Conservation (phyloP, 1,140 invertebrate genomes). For the Sitodiplosis mosellana region DNA sequence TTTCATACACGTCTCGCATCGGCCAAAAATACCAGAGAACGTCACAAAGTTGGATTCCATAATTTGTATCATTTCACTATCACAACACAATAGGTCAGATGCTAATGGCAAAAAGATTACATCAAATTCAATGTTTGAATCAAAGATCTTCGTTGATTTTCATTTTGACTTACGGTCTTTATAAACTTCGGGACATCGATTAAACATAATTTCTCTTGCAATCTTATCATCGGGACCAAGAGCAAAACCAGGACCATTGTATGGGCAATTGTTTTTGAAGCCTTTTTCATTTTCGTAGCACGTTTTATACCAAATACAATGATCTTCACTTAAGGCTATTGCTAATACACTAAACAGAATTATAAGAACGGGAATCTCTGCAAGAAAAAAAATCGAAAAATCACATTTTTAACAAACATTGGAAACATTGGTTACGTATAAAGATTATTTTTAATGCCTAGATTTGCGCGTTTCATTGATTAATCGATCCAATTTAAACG, state of each 20-base stretch:
- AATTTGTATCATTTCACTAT: slow-evolving; percentile 24
- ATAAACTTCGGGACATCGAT: slow-evolving; percentile 29
- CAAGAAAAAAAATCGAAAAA: neutral
- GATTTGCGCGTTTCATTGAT: neutral
- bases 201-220: slow-evolving; percentile 16
- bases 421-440: too few relatives aligned
- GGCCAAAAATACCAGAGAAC: slow-evolving; percentile 33
- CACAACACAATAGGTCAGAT: slow-evolving; percentile 29
- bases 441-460: neutral
- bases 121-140: neutral
- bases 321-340: neutral
- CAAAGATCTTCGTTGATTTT: neutral
- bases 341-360: neutral
- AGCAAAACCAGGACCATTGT: slow-evolving; percentile 26
- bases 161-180: slow-evolving; percentile 13
- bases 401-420: too few relatives aligned
- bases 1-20: slow-evolving; percentile 37
- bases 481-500: too few relatives aligned
- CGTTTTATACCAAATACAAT: slow-evolving; percentile 37
- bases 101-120: neutral
- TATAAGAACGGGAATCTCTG: neutral
- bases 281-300: slow-evolving; percentile 18
- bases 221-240: slow-evolving; percentile 22
- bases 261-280: slow-evolving; percentile 26
- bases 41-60: slow-evolving; percentile 27